Percentiles rank a stretch among this genome's conserved stretches.
phyloP scores from a whole-genome alignment of 1,140 invertebrate species.

The Drosophila nigrodunni region DNA sequence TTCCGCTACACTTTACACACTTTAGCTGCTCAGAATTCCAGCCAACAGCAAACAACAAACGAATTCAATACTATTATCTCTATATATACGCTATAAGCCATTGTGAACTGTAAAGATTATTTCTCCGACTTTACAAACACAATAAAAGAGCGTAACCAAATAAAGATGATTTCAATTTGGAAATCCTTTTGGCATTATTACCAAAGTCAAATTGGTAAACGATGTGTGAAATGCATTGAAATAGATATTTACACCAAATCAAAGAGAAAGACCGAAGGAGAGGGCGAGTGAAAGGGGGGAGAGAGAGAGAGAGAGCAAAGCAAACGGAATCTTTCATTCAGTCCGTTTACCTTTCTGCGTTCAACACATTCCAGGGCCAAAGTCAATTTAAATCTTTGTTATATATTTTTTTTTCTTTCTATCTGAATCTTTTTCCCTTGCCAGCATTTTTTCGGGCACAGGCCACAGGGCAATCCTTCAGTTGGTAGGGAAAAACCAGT shows the following conservation, averaged over 20 bases:
- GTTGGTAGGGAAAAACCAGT: constrained; percentile 53
- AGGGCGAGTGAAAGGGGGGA: neutral
- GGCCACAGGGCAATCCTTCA: constrained; percentile 44
- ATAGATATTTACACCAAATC: constrained; percentile 24
- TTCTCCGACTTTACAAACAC: constrained; percentile 1
- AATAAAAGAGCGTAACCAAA: neutral
- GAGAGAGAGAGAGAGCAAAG: neutral
- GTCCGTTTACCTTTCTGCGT: constrained; percentile 40
- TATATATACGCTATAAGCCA: neutral
- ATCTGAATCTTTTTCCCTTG: neutral
- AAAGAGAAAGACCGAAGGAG: neutral
- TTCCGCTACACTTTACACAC: no score
- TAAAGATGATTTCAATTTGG: constrained; percentile 13
- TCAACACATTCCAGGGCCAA: constrained; percentile 10
- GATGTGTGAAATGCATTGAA: constrained; percentile 39
- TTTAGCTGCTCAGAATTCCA: no score
- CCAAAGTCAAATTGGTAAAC: constrained; percentile 25
- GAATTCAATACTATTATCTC: no score
- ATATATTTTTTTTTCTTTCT: neutral
- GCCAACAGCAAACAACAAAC: no score
- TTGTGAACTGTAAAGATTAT: constrained; percentile 2
- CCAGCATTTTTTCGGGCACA: neutral
- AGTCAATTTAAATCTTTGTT: constrained; percentile 35
- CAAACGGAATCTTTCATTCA: constrained; percentile 19
- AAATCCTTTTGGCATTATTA: constrained; percentile 13